These are phyloP conservation scores for Clitarchus hookeri DNA, from an alignment of 2,888 invertebrate species.

Conservation along the genomic window DNA sequence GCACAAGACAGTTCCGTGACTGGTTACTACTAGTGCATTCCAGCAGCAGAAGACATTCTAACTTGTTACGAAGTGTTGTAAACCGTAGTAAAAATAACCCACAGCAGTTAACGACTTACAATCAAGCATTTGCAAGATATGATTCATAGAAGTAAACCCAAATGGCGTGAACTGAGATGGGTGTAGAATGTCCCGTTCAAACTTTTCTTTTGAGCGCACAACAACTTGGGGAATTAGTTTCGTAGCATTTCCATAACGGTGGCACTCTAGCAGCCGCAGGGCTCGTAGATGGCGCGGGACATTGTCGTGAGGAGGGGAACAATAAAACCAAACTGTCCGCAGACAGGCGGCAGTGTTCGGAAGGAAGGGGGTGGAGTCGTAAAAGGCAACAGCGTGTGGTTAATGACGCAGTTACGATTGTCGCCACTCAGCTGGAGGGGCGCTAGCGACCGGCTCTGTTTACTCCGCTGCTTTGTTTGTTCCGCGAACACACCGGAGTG, in stretches of 20 bases:
- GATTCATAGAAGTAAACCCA: not conserved
- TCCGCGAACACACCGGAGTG: not conserved
- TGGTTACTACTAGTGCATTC: no score
- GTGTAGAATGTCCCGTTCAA: no score
- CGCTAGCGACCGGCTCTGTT: not conserved
- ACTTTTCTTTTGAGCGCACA: no score
- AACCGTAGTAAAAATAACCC: no score
- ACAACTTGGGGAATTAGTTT: not conserved
- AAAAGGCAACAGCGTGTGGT: not conserved
- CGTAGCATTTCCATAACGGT: not conserved
- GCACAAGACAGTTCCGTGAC: no score
- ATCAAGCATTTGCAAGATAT: no score
- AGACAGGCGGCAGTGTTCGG: not conserved
- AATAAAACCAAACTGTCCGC: no score
- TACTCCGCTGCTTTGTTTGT: not conserved
- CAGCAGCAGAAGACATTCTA: no score
- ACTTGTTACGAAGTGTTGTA: no score
- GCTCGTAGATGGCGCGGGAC: not conserved
- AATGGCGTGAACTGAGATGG: not conserved
- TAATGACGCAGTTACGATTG: conserved; percentile 10
- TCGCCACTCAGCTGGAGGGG: not conserved
- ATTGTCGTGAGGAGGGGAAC: not conserved
- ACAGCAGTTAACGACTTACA: no score
- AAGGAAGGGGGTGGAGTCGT: not conserved
- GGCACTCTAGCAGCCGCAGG: not conserved